Conservation (phyloP, 1,140 invertebrate genomes). For the Eurosta solidaginis region DNA sequence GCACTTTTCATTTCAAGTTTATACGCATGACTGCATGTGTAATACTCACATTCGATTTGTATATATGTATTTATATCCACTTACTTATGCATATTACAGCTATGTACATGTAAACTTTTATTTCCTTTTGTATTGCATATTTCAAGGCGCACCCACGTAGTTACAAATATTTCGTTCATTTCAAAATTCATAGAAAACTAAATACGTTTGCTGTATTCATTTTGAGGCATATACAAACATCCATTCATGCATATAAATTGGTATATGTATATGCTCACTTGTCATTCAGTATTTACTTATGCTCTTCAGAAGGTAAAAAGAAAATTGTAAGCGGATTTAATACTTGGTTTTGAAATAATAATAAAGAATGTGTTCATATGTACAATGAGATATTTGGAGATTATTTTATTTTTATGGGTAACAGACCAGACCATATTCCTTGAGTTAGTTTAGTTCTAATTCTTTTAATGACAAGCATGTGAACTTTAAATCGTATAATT, state of each 20-base stretch:
- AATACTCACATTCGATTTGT: not conserved
- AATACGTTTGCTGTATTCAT: not conserved
- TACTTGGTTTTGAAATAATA: not conserved
- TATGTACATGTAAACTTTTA: not conserved
- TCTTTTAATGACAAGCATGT: no score
- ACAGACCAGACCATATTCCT: no score
- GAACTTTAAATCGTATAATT: no score
- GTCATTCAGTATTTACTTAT: constrained; percentile 19
- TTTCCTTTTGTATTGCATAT: not conserved
- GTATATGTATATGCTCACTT: not conserved
- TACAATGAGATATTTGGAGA: no score
- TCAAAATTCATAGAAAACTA: not conserved
- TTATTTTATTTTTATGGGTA: no score
- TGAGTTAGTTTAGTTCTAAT: no score
- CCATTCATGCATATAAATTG: not conserved
- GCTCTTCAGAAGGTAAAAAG: constrained; percentile 20
- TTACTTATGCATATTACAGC: not conserved
- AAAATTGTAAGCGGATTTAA: constrained; percentile 28
- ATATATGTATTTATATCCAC: not conserved
- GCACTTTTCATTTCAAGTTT: not conserved
- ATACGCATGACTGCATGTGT: not conserved
- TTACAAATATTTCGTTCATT: not conserved
- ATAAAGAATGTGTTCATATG: not conserved
- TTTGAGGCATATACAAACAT: not conserved
- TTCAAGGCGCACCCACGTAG: not conserved